Evolutionary conservation across 2,113 vertebrate genomes (phyloP).

Genomic region (Danio rerio): DNA sequence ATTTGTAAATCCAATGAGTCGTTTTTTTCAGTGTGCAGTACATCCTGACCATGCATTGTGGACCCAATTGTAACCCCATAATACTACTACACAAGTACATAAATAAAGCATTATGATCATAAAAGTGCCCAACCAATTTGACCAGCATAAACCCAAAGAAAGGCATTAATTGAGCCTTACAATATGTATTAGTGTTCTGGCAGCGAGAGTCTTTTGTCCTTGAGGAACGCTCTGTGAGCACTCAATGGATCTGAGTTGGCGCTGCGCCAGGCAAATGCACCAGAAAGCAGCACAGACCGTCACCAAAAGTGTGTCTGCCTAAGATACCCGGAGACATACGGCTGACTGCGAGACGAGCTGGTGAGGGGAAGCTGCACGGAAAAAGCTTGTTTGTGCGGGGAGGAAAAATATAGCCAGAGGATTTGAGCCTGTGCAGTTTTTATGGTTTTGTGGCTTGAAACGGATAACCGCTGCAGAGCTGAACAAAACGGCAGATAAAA

Average conservation of each 20-base stretch:
- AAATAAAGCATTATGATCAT: not conserved
- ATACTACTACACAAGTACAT: too few species aligned
- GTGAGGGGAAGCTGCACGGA: not conserved
- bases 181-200: conserved; percentile 30
- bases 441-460: conserved; percentile 6
- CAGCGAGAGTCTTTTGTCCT: conserved; percentile 46
- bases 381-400: not conserved
- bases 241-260: conserved; percentile 46
- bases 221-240: conserved; percentile 23
- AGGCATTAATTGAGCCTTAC: conserved; percentile 43
- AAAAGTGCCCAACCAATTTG: not conserved
- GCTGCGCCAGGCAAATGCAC: conserved; percentile 13
- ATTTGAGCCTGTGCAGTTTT: not conserved
- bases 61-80: too few species aligned
- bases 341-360: not conserved
- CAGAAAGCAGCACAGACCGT: not conserved
- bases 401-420: not conserved
- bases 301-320: not conserved
- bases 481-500: not conserved
- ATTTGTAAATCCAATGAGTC: too few species aligned
- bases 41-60: too few species aligned
- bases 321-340: conserved; percentile 7
- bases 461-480: not conserved
- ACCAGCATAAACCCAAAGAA: not conserved
- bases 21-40: too few species aligned